Evolutionary conservation across 2,888 invertebrate species (phyloP), one percentile per base, ranked within the genome.

Genomic region (Endotricha flammealis): DNA sequence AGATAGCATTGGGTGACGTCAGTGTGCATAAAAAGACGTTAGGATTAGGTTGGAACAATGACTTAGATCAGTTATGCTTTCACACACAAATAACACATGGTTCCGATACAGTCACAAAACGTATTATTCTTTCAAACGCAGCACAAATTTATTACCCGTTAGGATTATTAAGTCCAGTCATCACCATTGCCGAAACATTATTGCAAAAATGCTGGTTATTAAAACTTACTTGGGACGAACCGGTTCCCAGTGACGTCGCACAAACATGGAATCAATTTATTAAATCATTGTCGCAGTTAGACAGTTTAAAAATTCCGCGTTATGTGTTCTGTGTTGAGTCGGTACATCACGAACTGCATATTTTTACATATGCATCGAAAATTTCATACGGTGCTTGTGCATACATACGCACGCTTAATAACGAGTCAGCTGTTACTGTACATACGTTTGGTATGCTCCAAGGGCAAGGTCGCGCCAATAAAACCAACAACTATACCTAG

Each of bases 401-500:
- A 1, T 58, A 54, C 32, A 13, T 58, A 9, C 40, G 48, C 22
- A 38, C 40, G 0, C 35, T 16, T 12, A 8, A 16, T 8, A 2
- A 34, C 2, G 20, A 12, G n/a, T 32, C 28, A 8, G 4, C 10
- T 12, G 30, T 49, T 3, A 32, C 33, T 1, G 30, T 48, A 1
- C n/a, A n/a, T n/a, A n/a, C 33, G 39, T 0, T 37, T 62, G 9
- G 22, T 60, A 9, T 46, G 46, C 28, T 45, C 57, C 0, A 64
- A 61, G 32, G 32, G 45, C 10, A 50, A 48, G 16, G 48, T 58
- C 4, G 55, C 58, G 4, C 52, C 57, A 0, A n/a, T 46, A 0
- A 57, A 55, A 33, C 28, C 41, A 4, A 22, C 41, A 5, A 46
- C 38, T 5, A 41, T 57, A 10, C 52, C 53, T 2, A 32, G 52